These are phyloP conservation scores for Liparis tanakae DNA, from an alignment of 2,797 vertebrate genomes.

Conservation along the genomic window DNA sequence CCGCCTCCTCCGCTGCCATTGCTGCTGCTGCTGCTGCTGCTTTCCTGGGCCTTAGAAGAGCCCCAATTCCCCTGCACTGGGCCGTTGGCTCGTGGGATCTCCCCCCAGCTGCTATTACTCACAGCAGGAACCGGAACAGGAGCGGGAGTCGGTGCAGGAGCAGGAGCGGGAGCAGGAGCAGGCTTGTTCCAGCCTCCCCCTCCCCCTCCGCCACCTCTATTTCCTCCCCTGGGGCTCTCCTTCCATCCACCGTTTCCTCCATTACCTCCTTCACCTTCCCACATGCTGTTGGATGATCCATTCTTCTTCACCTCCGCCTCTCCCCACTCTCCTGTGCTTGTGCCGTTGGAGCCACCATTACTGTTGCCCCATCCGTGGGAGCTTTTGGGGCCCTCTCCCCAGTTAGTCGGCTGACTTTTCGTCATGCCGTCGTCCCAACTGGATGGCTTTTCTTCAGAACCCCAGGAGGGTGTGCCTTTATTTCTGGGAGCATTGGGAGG, in stretches of 20 bases:
- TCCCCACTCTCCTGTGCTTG: constrained; percentile 87
- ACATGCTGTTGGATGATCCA: constrained; percentile 84
- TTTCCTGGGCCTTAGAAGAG: constrained; percentile 91
- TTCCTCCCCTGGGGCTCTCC: constrained; percentile 88
- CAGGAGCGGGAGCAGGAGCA: too few relatives aligned
- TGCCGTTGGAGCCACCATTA: constrained; percentile 80
- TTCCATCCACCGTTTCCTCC: constrained; percentile 90
- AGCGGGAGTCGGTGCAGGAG: too few relatives aligned
- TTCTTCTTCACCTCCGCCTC: constrained; percentile 91
- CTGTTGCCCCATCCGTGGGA: constrained; percentile 87
- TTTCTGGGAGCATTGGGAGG: constrained; percentile 88
- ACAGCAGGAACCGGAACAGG: constrained; percentile 54
- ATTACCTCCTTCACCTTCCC: constrained; percentile 89
- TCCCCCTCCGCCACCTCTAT: constrained; percentile 57
- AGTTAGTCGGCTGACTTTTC: constrained; percentile 90
- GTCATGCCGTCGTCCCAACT: constrained; percentile 89
- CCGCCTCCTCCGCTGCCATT: constrained; percentile 75
- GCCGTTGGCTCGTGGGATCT: constrained; percentile 82
- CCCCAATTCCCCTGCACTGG: constrained; percentile 88
- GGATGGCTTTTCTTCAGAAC: constrained; percentile 91
- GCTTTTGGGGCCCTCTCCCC: constrained; percentile 90
- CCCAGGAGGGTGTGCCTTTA: constrained; percentile 87
- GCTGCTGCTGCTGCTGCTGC: constrained; percentile 77
- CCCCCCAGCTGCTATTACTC: constrained; percentile 82
- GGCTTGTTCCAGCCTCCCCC: constrained; percentile 53